Conservation (phyloP, 53 echinoderm and acorn worm species). For the Zoroaster sp. region DNA sequence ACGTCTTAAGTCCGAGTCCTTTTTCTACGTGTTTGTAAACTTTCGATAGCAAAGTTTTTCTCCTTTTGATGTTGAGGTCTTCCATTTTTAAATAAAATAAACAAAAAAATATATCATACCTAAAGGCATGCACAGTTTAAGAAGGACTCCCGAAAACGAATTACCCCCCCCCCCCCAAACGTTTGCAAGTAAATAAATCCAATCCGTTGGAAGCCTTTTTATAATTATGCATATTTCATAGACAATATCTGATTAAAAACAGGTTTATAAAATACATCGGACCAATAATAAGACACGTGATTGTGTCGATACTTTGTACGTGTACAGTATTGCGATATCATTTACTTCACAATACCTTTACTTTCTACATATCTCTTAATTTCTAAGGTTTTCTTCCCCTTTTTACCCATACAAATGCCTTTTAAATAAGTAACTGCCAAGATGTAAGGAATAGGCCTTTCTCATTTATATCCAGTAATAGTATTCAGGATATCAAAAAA, state of each 20-base stretch:
- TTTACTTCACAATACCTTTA: constrained; percentile 1
- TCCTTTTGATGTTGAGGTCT: constrained; percentile 24
- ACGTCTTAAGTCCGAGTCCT: not conserved
- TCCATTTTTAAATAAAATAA: constrained; percentile 30
- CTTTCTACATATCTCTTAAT: not conserved
- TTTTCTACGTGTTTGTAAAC: constrained; percentile 4
- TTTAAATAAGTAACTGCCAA: constrained; percentile 48
- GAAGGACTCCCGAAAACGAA: not conserved
- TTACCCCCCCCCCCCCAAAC: not conserved
- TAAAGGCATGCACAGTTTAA: not conserved
- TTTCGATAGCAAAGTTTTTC: not conserved
- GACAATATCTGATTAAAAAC: not conserved
- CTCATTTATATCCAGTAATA: constrained; percentile 34
- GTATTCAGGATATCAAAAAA: constrained; percentile 23
- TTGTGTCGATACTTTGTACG: constrained; percentile 28
- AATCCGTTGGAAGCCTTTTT: constrained; percentile 38
- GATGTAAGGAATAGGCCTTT: constrained; percentile 36
- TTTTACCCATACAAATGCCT: constrained; percentile 41
- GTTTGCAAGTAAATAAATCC: constrained; percentile 21
- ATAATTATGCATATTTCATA: constrained; percentile 50
- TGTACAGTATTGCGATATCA: constrained; percentile 9
- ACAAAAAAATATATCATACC: not conserved
- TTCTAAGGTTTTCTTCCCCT: not conserved
- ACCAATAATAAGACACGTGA: constrained; percentile 4
- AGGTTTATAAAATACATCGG: constrained; percentile 32